Evolutionary conservation across 2,113 vertebrate species (phyloP).

Genomic region (Capricornis sumatraensis): DNA sequence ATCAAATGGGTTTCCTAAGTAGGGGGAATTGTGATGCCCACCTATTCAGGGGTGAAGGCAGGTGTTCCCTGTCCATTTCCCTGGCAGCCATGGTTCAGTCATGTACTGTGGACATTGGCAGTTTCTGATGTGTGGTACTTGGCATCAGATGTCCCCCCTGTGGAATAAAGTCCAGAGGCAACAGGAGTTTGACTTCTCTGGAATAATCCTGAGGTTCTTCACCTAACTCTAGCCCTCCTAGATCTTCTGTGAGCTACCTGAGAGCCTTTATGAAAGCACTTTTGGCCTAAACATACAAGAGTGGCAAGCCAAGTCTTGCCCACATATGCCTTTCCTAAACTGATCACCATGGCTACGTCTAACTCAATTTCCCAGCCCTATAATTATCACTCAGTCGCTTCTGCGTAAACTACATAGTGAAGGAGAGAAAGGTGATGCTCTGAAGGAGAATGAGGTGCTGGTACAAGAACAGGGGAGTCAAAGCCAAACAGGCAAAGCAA

Average conservation of each 20-base stretch:
- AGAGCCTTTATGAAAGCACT: neutral
- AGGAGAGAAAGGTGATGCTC: neutral
- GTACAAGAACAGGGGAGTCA: neutral
- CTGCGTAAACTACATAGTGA: neutral
- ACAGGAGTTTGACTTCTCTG: neutral
- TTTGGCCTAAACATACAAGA: neutral
- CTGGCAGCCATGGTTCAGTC: neutral
- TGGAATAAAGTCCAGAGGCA: neutral
- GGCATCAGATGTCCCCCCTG: accelerated
- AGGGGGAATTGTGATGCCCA: neutral
- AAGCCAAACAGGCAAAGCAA: neutral
- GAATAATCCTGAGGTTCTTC: neutral
- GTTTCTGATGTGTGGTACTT: neutral
- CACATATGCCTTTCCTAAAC: neutral
- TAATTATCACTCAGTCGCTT: neutral
- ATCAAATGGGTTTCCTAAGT: neutral
- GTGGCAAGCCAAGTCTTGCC: neutral
- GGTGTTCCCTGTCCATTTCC: neutral
- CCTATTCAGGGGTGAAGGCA: neutral
- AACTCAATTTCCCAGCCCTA: neutral
- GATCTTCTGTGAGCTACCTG: neutral
- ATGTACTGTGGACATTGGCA: neutral
- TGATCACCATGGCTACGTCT: neutral
- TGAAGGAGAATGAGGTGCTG: neutral
- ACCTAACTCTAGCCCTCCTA: neutral